phyloP scores from a whole-genome alignment of 2,797 vertebrate species.

The Cossypha niveicapilla region DNA sequence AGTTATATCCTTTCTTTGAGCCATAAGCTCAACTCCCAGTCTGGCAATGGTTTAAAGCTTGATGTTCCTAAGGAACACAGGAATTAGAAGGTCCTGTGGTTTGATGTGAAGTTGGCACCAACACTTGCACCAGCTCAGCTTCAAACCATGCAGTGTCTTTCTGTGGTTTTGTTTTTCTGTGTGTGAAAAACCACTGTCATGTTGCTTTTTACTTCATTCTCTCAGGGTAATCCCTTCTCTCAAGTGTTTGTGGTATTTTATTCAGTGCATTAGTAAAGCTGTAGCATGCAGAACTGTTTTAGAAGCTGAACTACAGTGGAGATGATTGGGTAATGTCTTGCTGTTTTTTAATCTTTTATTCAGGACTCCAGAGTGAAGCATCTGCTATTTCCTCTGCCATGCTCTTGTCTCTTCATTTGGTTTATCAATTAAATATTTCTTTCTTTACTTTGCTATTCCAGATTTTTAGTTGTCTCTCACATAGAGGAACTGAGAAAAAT shows the following conservation, averaged over 20 bases:
- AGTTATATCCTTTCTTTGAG: background rate
- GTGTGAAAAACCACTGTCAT: background rate
- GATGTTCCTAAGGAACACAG: background rate
- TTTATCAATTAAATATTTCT: constrained; percentile 67
- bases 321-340: background rate
- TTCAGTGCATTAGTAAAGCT: background rate
- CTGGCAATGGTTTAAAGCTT: background rate
- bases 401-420: background rate
- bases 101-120: background rate
- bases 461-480: constrained; percentile 23
- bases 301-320: background rate
- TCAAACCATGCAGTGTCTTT: background rate
- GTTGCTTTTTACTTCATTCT: background rate
- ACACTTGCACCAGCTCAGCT: background rate
- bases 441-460: constrained; percentile 13
- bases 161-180: background rate
- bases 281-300: background rate
- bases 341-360: constrained; percentile 27
- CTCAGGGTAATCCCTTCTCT: background rate
- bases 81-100: background rate
- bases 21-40: background rate
- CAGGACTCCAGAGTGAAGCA: background rate
- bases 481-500: constrained; percentile 13
- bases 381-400: background rate
- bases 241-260: background rate